A percentile compares a stretch with the other conserved stretches of the same genome.
Evolutionary conservation across 2,113 vertebrate species (phyloP).

Genomic region (Ancistrus triradiatus): DNA sequence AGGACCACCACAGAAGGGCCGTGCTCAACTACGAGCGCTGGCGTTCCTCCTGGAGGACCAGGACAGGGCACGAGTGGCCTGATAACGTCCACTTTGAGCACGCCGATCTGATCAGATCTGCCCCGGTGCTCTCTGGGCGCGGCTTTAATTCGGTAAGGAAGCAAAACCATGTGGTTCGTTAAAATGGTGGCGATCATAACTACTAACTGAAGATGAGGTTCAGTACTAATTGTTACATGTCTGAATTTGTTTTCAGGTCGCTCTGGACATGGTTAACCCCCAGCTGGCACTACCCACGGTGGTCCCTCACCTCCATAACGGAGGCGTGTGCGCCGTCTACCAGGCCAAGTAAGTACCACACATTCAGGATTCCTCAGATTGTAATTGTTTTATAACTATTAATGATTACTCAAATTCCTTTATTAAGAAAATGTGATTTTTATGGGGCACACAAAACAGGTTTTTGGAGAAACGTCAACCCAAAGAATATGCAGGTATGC

Average conservation of each 20-base stretch:
- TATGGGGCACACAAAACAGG: no score
- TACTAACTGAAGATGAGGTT: no score
- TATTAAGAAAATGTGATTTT: no score
- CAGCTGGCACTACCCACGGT: conserved; percentile 74
- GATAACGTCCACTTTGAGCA: conserved; percentile 81
- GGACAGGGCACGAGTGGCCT: conserved; percentile 76
- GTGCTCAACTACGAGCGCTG: conserved; percentile 79
- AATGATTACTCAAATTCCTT: no score
- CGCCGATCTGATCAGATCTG: conserved; percentile 70
- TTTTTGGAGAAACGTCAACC: no score
- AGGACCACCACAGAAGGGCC: conserved; percentile 77
- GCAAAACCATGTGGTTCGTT: no score
- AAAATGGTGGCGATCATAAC: no score
- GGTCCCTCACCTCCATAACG: conserved; percentile 72
- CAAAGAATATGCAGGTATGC: no score
- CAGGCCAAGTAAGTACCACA: conserved; percentile 80
- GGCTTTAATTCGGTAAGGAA: conserved; percentile 77
- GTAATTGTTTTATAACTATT: no score
- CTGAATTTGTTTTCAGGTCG: conserved; percentile 72
- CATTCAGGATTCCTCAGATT: no score
- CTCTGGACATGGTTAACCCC: conserved; percentile 81
- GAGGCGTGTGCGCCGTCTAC: conserved; percentile 82
- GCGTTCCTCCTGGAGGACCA: conserved; percentile 73
- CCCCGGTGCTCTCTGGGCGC: conserved; percentile 64
- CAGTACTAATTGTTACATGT: no score